phyloP scores from a whole-genome alignment of 2,113 vertebrate species.

The Lates calcarifer region DNA sequence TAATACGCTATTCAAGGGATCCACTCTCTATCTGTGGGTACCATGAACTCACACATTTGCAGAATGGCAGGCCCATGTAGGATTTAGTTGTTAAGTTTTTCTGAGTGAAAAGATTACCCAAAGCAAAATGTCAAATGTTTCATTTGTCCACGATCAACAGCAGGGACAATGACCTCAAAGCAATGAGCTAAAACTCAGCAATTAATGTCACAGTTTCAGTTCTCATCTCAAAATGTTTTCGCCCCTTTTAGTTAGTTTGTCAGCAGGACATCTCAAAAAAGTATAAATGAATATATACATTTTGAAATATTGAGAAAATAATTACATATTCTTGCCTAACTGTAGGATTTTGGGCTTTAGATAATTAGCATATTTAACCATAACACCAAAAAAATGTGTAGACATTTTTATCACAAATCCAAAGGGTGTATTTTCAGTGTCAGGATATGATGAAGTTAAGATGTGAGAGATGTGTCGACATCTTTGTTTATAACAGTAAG shows the following conservation, averaged over 20 bases:
- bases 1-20: not conserved
- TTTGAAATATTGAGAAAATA: constrained; percentile 7
- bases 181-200: not conserved
- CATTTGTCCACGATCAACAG: not conserved
- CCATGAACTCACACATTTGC: not conserved
- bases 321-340: not conserved
- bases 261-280: not conserved
- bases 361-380: not conserved
- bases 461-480: constrained; percentile 6
- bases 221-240: constrained; percentile 15
- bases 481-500: not conserved
- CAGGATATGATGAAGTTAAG: not conserved
- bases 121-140: constrained; percentile 1
- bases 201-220: constrained; percentile 1
- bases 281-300: not conserved
- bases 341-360: not conserved
- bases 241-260: not conserved
- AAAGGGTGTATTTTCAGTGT: not conserved
- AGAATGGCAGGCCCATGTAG: not conserved
- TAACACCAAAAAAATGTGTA: not conserved
- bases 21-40: not conserved
- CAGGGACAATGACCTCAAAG: not conserved
- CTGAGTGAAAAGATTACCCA: not conserved
- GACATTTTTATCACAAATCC: not conserved
- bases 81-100: constrained; percentile 15